These are phyloP conservation scores for Psophia crepitans DNA, from an alignment of 2,113 vertebrate species.

Conservation along the genomic window DNA sequence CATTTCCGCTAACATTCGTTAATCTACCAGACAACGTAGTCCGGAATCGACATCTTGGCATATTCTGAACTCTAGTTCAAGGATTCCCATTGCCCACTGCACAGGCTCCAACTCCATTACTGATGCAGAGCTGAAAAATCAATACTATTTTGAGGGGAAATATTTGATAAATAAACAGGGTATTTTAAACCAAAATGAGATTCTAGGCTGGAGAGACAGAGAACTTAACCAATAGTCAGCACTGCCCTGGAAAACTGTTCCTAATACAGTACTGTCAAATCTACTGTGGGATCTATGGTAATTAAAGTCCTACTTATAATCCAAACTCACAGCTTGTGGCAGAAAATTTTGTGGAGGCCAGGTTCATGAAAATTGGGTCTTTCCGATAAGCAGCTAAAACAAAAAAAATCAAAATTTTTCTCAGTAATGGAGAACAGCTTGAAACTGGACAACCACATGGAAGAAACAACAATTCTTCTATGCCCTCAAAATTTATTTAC, in stretches of 20 bases:
- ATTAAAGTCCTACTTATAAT: not conserved
- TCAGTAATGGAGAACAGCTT: not conserved
- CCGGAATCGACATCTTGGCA: not conserved
- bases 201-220: not conserved
- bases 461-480: not conserved
- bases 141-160: not conserved
- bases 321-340: not conserved
- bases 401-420: not conserved
- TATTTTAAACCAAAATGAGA: not conserved
- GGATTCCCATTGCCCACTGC: not conserved
- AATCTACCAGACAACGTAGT: not conserved
- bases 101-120: not conserved
- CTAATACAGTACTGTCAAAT: not conserved
- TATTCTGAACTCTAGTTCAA: not conserved
- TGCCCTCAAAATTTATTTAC: not conserved
- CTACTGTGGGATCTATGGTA: not conserved
- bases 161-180: not conserved
- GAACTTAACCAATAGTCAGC: not conserved
- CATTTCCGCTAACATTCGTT: not conserved
- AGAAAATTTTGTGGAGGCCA: not conserved
- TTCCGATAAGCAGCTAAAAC: not conserved
- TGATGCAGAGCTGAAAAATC: not conserved
- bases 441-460: not conserved
- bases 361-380: not conserved
- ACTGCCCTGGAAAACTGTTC: not conserved